Base-by-base conservation (phyloP, 2,113 vertebrate species). In the Lamprologus sp. region DNA sequence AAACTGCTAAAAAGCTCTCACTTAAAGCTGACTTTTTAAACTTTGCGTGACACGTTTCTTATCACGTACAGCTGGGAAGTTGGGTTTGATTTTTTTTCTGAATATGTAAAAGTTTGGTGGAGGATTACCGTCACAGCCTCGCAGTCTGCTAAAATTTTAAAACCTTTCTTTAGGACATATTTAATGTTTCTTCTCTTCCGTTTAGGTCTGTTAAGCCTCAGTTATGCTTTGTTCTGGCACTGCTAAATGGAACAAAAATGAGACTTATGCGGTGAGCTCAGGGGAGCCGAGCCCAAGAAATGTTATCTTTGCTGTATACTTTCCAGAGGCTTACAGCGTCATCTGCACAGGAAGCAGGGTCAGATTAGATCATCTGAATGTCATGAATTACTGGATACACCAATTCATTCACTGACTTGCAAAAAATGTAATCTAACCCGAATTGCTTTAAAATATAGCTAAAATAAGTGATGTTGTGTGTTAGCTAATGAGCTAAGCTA, bases 11-110 rank as follows among this genome's bases (percentile, higher is more conserved):
- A 63, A 83, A 86, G 4, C 33, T 75, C 73, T 80, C 14, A 12
- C 49, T 84, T 81, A 45, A 73, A 45, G 79, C 54, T 85, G 84
- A 90, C 83, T 91, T 87, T 81, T 45, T 85, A 83, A 86, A 86
- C 35, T 88, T 91, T 68, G 70, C 2, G n/a, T 33, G 54, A 82
- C 11, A 3, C 40, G 1, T 84, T 9, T 35, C 37, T 83, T 87
- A 55, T 87, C 40, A 47, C n/a, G 55, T 56, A 84, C 15, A 87
- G 40, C 87, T 28, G n/a, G 60, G 31, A 84, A 58, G 88, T 68
- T 88, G 7, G 31, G 26, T 65, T 68, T 5, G 21, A 42, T 17
- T 23, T 53, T 3, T 55, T 3, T 77, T 45, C 70, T 47, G 37
- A 19, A 9, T 83, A 40, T 79, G 12, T 60, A 28, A 54, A 86